Evolutionary conservation across 2,797 vertebrate genomes (phyloP), one percentile per base, ranked within the genome.

Genomic region (Crocodylus rhombifer): DNA sequence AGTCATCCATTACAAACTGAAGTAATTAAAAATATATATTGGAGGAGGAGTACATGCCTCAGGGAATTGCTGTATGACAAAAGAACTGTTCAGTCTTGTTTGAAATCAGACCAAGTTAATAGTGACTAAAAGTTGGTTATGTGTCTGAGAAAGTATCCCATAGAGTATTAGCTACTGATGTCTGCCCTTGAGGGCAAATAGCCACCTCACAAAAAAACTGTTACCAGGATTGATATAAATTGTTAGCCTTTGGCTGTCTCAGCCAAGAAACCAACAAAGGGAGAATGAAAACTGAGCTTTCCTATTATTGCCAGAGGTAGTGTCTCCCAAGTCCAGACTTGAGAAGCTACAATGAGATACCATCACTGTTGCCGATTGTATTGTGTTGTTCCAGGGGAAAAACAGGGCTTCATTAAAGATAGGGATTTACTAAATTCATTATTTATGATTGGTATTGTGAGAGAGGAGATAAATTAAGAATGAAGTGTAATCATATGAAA

Each of bases 11-110:
- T 94, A 28, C n/a, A 3, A 75, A 80, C 36, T 26, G 81, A 20
- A 57, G 56, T 51, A 80, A 89, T 91, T 87, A 75, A 91, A 93
- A 93, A 64, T 62, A 89, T 51, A 51, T 3, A 79, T 87, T 80
- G 4, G 18, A 71, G 20, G 18, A 71, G 20, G 8, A 56, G 14
- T 25, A 81, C 14, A 82, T 61, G 84, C 57, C 11, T 77, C 4
- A 36, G 2, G 25, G 42, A 6, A 13, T 7, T 91, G 21, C 58
- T 85, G 63, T 51, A 12, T 51, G 30, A 76, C 84, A 58, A 33
- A 63, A 8, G 12, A 58, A 88, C 76, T 6, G 36, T 85, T 85
- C 23, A 57, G 33, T 28, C 16, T 51, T 86, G 65, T 71, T 57
- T 6, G 13, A 79, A 81, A 58, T 55, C 18, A 88, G 56, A 60